A percentile compares a stretch with the other conserved stretches of the same genome.
Evolutionary conservation across 2,113 vertebrate species (phyloP).

Genomic region (Melanocharis versteri): DNA sequence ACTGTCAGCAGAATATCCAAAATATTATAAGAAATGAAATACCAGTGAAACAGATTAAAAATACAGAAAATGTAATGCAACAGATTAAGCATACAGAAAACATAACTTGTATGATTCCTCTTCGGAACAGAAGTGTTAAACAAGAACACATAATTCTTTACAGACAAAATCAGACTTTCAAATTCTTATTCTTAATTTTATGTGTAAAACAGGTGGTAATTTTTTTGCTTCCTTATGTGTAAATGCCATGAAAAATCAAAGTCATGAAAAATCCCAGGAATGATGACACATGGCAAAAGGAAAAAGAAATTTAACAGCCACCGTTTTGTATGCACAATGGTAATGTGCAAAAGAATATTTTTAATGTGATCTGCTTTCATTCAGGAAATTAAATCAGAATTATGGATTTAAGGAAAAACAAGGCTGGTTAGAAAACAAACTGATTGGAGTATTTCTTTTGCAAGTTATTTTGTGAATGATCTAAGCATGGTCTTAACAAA

Average conservation of each 20-base stretch:
- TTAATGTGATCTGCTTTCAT: neutral
- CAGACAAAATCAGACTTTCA: neutral
- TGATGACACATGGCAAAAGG: neutral
- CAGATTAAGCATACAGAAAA: neutral
- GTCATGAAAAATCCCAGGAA: neutral
- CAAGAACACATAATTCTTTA: neutral
- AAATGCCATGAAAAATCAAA: neutral
- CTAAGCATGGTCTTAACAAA: neutral
- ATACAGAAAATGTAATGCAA: neutral
- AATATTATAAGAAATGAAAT: too few species aligned
- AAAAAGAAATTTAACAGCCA: neutral
- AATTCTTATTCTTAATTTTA: neutral
- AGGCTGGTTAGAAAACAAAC: neutral
- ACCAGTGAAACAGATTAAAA: neutral
- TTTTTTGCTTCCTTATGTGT: neutral
- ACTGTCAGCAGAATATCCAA: neutral
- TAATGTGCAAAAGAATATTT: neutral
- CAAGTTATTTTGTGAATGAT: neutral
- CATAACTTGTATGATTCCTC: neutral
- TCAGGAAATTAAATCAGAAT: neutral
- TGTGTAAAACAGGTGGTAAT: neutral
- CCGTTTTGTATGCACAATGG: neutral
- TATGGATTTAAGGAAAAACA: neutral
- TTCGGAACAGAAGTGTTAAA: neutral
- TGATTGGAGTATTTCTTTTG: neutral